phyloP scores from a whole-genome alignment of 2,113 vertebrate genomes.

The Pyrgilauda ruficollis region DNA sequence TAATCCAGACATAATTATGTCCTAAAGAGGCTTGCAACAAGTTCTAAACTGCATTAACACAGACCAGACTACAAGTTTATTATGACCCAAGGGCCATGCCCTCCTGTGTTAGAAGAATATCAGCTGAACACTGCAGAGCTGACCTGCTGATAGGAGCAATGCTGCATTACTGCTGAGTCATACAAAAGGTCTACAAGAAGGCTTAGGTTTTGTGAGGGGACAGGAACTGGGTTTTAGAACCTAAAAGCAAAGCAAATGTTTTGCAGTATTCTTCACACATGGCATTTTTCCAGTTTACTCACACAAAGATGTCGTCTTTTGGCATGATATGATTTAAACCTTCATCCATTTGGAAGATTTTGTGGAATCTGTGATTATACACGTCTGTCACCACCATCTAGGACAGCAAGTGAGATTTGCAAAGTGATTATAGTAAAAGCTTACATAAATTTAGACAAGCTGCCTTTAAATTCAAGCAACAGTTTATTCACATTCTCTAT shows the following conservation, averaged over 20 bases:
- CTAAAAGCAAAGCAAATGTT: neutral
- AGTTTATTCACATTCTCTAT: neutral
- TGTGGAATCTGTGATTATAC: constrained; percentile 97
- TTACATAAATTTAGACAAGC: neutral
- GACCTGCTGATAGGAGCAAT: neutral
- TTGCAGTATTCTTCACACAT: neutral
- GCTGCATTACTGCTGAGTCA: neutral
- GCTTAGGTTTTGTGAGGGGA: neutral
- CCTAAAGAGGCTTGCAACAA: neutral
- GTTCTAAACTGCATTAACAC: neutral
- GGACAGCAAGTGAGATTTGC: constrained; percentile 50
- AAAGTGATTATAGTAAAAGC: neutral
- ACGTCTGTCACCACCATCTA: constrained; percentile 98
- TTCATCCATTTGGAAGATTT: constrained; percentile 93
- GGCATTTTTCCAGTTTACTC: constrained; percentile 65
- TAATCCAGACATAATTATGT: neutral
- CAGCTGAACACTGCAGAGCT: neutral
- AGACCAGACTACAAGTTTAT: neutral
- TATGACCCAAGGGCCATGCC: neutral
- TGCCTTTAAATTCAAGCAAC: neutral
- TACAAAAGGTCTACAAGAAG: neutral
- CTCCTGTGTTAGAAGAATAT: neutral
- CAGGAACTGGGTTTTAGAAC: neutral
- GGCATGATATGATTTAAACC: constrained; percentile 93
- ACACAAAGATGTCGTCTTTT: constrained; percentile 97